phyloP scores from a whole-genome alignment of 1,140 invertebrate species.

The Galleria mellonella region DNA sequence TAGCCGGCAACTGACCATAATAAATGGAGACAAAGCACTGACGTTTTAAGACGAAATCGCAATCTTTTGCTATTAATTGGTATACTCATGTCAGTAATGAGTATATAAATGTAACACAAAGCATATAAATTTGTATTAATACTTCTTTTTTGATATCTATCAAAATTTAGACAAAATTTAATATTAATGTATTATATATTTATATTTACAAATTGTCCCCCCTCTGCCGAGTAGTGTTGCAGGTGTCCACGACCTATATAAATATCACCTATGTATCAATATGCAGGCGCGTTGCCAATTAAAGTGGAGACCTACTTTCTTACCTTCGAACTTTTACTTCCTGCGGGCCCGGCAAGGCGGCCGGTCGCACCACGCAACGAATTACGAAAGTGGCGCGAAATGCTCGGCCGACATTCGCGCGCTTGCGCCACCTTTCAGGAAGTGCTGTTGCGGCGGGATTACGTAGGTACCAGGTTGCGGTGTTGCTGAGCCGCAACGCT shows the following conservation, averaged over 20 bases:
- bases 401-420: conserved; percentile 70
- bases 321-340: conserved; percentile 74
- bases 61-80: too few species aligned
- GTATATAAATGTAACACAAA: too few species aligned
- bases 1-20: too few species aligned
- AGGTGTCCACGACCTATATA: conserved; percentile 54
- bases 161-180: too few species aligned
- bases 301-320: conserved; percentile 71
- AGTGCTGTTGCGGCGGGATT: conserved; percentile 63
- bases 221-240: conserved; percentile 3
- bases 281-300: conserved; percentile 69
- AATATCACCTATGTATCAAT: conserved; percentile 54
- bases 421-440: conserved; percentile 71
- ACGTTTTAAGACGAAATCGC: too few species aligned
- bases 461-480: conserved; percentile 44
- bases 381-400: conserved; percentile 73
- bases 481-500: conserved; percentile 16
- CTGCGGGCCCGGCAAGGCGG: conserved; percentile 65
- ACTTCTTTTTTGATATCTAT: too few species aligned
- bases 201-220: too few species aligned
- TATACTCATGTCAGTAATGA: too few species aligned
- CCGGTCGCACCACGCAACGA: conserved; percentile 66
- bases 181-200: conserved; percentile 1
- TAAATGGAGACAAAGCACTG: too few species aligned
- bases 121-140: too few species aligned